phyloP scores from a whole-genome alignment of 1,140 invertebrate species.

The Rhagoletis pomonella region DNA sequence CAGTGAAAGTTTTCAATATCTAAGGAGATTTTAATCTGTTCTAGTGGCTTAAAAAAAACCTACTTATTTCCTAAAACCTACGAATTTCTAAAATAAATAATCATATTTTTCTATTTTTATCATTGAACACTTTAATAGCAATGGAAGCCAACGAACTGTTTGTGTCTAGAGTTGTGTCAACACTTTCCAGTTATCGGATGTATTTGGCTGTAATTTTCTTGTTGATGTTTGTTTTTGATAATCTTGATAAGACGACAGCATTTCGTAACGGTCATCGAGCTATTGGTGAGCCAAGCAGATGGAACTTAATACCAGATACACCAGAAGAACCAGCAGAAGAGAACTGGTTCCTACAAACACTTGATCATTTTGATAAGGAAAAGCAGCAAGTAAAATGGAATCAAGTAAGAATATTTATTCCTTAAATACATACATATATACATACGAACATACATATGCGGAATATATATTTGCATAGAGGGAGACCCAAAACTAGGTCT shows the following conservation, averaged over 20 bases:
- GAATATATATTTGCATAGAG: too few species aligned
- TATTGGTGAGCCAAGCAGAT: conserved; percentile 72
- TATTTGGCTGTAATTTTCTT: not conserved
- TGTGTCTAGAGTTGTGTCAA: not conserved
- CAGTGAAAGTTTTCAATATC: too few species aligned
- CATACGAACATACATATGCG: too few species aligned
- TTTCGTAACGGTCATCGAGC: conserved; percentile 62
- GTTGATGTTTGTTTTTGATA: conserved; percentile 15
- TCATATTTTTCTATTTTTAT: too few species aligned
- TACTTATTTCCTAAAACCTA: too few species aligned
- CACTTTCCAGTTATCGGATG: not conserved
- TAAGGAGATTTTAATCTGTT: too few species aligned
- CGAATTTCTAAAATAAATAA: too few species aligned
- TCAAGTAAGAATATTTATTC: conserved; percentile 75
- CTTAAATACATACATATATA: too few species aligned
- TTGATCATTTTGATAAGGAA: conserved; percentile 85
- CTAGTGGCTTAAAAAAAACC: too few species aligned
- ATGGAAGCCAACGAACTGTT: not conserved
- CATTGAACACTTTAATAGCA: not conserved
- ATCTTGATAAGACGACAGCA: not conserved
- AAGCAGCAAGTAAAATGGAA: conserved; percentile 80
- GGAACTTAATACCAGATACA: conserved; percentile 57
- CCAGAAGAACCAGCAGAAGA: conserved; percentile 73
- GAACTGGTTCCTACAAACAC: conserved; percentile 84
- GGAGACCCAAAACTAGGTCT: too few species aligned